phyloP scores from a whole-genome alignment of 2,113 vertebrate species.

The Ictalurus furcatus region DNA sequence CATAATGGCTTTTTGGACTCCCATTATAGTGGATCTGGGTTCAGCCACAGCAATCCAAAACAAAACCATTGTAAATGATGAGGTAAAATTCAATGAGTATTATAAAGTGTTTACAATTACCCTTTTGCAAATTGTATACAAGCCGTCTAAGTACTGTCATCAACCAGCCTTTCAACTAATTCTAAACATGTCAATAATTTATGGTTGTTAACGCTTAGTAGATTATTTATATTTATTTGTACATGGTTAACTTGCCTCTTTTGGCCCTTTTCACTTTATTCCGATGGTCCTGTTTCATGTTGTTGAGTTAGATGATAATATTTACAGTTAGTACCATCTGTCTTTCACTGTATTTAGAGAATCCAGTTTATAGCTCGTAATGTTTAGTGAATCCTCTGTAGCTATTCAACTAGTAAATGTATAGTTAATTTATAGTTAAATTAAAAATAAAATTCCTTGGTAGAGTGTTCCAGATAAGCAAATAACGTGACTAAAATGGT shows the following conservation, averaged over 20 bases:
- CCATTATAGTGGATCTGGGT: neutral
- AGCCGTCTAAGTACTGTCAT: neutral
- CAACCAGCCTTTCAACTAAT: neutral
- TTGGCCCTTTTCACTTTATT: neutral
- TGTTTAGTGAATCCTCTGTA: too few relatives aligned
- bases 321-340: neutral
- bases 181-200: neutral
- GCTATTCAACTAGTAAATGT: too few relatives aligned
- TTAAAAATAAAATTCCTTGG: too few relatives aligned
- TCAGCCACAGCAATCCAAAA: neutral
- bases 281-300: neutral
- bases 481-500: too few relatives aligned
- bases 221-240: too few relatives aligned
- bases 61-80: neutral
- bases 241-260: neutral
- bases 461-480: too few relatives aligned
- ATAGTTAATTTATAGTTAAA: too few relatives aligned
- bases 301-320: neutral
- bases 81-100: neutral
- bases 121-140: neutral
- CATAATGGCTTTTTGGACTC: constrained; percentile 48
- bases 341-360: neutral
- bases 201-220: neutral
- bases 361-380: neutral
- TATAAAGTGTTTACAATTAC: neutral